A percentile compares a stretch with the other conserved stretches of the same genome.
Evolutionary conservation across 2,113 vertebrate genomes (phyloP).

Genomic region (Harpagus bidentatus): DNA sequence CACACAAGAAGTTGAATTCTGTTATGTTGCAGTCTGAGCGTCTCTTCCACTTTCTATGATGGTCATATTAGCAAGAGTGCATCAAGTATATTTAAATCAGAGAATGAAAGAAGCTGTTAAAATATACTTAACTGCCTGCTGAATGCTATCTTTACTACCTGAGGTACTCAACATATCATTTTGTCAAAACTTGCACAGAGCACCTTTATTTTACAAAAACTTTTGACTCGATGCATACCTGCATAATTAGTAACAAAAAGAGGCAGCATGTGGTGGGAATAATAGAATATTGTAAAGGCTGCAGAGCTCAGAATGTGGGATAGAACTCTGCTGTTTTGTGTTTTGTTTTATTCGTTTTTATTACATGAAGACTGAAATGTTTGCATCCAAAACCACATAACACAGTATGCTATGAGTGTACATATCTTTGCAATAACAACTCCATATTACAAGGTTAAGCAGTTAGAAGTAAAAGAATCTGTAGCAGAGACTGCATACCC

Average conservation of each 20-base stretch:
- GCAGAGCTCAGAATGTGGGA: too few relatives aligned
- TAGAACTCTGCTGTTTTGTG: background rate
- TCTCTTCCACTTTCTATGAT: background rate
- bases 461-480: background rate
- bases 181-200: background rate
- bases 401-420: background rate
- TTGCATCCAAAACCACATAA: background rate
- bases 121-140: background rate
- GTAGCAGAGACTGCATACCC: background rate
- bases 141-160: background rate
- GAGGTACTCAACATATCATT: fast-evolving
- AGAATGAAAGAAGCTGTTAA: background rate
- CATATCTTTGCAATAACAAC: background rate
- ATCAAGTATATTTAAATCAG: background rate
- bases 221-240: background rate
- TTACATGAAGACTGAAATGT: background rate
- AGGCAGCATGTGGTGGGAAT: background rate
- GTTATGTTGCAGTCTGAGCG: background rate
- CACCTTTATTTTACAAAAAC: background rate
- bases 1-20: background rate
- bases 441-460: fast-evolving
- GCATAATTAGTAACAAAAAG: background rate
- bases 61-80: fast-evolving
- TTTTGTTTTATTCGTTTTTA: background rate
- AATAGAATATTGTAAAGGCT: background rate